phyloP scores from a whole-genome alignment of 2,797 vertebrate genomes.

The Artibeus jamaicensis region DNA sequence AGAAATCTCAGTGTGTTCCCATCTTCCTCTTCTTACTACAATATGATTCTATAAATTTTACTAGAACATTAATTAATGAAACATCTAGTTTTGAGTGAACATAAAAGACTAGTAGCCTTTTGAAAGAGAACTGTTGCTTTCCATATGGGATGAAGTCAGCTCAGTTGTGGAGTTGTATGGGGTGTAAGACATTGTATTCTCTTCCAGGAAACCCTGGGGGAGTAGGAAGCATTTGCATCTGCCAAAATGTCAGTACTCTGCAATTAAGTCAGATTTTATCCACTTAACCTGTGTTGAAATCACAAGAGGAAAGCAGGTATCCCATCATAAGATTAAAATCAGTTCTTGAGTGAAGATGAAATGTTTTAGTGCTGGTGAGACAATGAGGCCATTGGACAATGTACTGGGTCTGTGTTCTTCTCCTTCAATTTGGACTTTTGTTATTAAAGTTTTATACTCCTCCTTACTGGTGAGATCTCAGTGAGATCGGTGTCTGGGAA shows the following conservation, averaged over 20 bases:
- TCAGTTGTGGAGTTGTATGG: neutral
- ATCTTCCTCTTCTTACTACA: neutral
- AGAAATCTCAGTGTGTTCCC: neutral
- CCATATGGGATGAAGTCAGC: neutral
- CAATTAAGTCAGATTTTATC: constrained; percentile 22
- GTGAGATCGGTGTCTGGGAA: neutral
- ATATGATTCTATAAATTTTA: neutral
- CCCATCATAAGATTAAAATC: neutral
- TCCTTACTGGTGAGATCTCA: neutral
- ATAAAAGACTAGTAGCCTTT: neutral
- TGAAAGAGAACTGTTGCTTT: neutral
- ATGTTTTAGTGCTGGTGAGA: neutral
- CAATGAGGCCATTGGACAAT: accelerated
- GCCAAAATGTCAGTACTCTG: constrained; percentile 37
- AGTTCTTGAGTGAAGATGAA: neutral
- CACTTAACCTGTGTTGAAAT: neutral
- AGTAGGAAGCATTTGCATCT: neutral
- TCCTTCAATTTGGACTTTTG: neutral
- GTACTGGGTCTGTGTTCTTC: neutral
- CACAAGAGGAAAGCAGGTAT: neutral
- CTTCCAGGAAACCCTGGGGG: neutral
- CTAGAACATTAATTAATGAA: neutral
- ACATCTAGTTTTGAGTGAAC: neutral
- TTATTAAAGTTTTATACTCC: neutral
- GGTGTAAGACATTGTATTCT: neutral